Percentiles rank a stretch among this genome's conserved stretches.
Evolutionary conservation across 2,113 vertebrate species (phyloP).

Genomic region (Lepisosteus oculatus): DNA sequence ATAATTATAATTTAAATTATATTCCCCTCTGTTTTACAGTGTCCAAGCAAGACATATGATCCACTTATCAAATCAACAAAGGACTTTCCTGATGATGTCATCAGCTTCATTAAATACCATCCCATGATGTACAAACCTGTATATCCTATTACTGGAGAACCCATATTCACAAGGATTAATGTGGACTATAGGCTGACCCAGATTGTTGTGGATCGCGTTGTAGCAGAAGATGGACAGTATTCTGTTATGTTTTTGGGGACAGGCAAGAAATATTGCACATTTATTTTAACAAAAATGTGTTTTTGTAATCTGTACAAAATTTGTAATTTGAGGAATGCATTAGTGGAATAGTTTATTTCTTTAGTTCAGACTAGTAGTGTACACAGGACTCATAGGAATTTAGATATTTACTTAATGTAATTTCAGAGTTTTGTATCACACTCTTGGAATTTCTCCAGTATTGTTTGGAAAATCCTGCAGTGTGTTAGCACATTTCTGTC

Average conservation of each 20-base stretch:
- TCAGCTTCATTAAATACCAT: slow-evolving; percentile 87
- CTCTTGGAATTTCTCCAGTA: too few species aligned
- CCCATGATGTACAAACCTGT: slow-evolving; percentile 83
- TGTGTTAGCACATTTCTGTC: too few species aligned
- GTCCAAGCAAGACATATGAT: slow-evolving; percentile 94
- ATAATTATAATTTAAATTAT: too few species aligned
- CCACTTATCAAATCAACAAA: slow-evolving; percentile 87
- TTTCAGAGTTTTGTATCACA: too few species aligned
- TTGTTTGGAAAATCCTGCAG: too few species aligned
- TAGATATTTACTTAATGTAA: too few species aligned
- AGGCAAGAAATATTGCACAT: slow-evolving; percentile 58
- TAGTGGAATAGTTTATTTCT: too few species aligned
- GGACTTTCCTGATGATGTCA: slow-evolving; percentile 91
- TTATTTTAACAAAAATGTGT: too few species aligned
- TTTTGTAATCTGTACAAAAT: too few species aligned
- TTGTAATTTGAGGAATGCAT: too few species aligned
- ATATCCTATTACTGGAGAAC: slow-evolving; percentile 72
- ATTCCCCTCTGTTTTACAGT: slow-evolving; percentile 58
- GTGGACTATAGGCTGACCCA: slow-evolving; percentile 88
- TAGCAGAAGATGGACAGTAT: slow-evolving; percentile 92
- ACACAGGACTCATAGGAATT: too few species aligned
- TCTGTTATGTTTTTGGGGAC: slow-evolving; percentile 96
- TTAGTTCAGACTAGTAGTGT: too few species aligned
- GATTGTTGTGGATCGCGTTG: slow-evolving; percentile 88
- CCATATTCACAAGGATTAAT: slow-evolving; percentile 81